These are phyloP conservation scores for Cephus rjabovi DNA, from an alignment of 2,888 invertebrate species.

Conservation along the genomic window DNA sequence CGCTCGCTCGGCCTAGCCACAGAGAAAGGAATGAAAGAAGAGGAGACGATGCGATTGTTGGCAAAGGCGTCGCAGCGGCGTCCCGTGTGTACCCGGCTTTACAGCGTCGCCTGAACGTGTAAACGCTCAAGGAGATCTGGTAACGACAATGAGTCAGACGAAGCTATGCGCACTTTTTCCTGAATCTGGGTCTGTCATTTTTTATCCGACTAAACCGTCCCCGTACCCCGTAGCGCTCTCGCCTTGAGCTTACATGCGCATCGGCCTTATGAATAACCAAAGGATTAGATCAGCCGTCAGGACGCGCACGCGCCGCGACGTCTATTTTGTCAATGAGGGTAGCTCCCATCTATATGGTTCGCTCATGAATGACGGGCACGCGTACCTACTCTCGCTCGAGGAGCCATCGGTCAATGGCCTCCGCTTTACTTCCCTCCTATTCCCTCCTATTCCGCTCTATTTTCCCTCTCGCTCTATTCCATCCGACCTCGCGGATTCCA, in stretches of 20 bases:
- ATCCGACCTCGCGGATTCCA: not conserved
- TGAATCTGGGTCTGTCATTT: slow-evolving; percentile 46
- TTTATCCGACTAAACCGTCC: not conserved
- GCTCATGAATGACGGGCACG: not conserved
- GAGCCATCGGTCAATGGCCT: not conserved
- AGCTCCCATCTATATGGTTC: not conserved
- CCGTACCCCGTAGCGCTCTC: not conserved
- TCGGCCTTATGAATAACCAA: not conserved
- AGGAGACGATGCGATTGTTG: slow-evolving; percentile 24
- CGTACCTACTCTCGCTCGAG: not conserved
- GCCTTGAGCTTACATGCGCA: not conserved
- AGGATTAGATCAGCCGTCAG: not conserved
- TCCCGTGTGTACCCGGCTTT: not conserved
- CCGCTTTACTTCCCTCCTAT: not conserved
- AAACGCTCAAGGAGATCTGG: slow-evolving; percentile 58
- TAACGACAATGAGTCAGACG: slow-evolving; percentile 50
- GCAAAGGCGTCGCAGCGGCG: slow-evolving; percentile 25
- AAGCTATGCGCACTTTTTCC: slow-evolving; percentile 53
- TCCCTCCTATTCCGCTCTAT: not conserved
- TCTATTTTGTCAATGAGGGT: not conserved
- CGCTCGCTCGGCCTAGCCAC: slow-evolving; percentile 12
- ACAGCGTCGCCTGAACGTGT: not conserved
- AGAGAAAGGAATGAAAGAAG: slow-evolving; percentile 30
- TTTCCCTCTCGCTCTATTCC: not conserved
- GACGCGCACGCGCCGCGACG: not conserved